Evolutionary conservation across 2,888 invertebrate genomes (phyloP).

Genomic region (Elysia crispata): DNA sequence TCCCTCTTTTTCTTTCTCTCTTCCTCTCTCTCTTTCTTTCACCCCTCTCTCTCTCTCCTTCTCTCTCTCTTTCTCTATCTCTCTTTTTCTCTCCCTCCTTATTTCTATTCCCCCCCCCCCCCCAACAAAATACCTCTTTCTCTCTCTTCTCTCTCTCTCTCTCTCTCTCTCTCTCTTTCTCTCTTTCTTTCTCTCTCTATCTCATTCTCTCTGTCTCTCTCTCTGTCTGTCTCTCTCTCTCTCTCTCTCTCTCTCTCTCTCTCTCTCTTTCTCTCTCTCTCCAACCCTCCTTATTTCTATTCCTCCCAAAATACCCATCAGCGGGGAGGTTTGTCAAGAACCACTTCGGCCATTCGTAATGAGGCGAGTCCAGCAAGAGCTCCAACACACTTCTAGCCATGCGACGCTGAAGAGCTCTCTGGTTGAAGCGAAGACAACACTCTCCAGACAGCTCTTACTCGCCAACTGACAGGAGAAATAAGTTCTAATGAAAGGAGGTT

Average conservation of each 20-base stretch:
- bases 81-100: no score
- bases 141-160: no score
- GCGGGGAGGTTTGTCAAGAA: neutral
- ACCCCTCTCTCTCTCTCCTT: no score
- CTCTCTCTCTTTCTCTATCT: no score
- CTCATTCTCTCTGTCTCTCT: neutral
- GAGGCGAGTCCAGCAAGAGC: neutral
- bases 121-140: no score
- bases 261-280: no score
- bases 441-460: neutral
- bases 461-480: neutral
- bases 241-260: no score
- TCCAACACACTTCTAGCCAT: neutral
- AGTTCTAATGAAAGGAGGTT: neutral
- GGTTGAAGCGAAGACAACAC: neutral
- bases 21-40: conserved; percentile 1
- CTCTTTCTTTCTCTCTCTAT: conserved; percentile 23
- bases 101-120: no score
- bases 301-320: neutral
- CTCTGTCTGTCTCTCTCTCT: no score
- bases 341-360: neutral
- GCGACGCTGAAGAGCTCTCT: neutral
- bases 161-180: neutral
- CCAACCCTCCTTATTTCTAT: no score
- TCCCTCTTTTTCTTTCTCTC: no score